Percentiles rank a stretch among this genome's conserved stretches.
Conservation (phyloP, 2,797 vertebrate genomes). For the Gadopsis bispinosus region DNA sequence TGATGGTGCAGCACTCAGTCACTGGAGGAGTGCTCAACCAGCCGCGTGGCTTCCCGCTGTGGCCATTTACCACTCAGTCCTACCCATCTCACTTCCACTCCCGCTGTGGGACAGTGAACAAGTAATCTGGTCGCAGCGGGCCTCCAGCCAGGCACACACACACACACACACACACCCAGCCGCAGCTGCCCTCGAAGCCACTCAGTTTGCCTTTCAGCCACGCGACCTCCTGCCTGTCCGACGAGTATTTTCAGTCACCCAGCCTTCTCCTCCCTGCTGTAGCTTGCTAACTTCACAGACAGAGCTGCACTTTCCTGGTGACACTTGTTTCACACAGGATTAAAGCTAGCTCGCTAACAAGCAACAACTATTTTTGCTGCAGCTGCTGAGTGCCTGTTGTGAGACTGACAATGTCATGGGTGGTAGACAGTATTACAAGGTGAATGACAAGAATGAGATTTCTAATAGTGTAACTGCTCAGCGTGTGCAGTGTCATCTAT, state of each 20-base stretch:
- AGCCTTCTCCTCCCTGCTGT: conserved; percentile 2
- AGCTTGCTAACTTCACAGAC: conserved; percentile 8
- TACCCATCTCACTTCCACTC: conserved; percentile 69
- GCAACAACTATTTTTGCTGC: conserved; percentile 16
- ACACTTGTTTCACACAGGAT: conserved; percentile 30
- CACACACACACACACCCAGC: conserved; percentile 44
- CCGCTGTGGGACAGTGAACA: conserved; percentile 80
- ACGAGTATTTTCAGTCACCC: conserved; percentile 16
- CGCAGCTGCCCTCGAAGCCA: conserved; percentile 52
- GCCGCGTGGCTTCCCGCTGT: conserved; percentile 60
- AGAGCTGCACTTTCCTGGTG: conserved; percentile 10
- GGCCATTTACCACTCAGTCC: conserved; percentile 77
- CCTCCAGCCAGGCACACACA: conserved; percentile 43
- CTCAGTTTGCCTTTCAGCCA: conserved; percentile 51
- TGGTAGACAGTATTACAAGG: conserved; percentile 24
- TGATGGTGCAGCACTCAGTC: conserved; percentile 46
- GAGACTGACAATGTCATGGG: conserved; percentile 20
- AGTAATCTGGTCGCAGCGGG: conserved; percentile 82
- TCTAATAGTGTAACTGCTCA: conserved; percentile 18
- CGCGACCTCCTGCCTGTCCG: conserved; percentile 36
- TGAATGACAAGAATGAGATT: conserved; percentile 14
- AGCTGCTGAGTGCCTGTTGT: conserved; percentile 32
- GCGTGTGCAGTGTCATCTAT: background rate
- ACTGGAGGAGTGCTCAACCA: conserved; percentile 66
- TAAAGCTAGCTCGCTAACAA: conserved; percentile 29